These are phyloP conservation scores for Dryomyza anilis DNA, from an alignment of 2,888 invertebrate genomes.

Conservation along the genomic window DNA sequence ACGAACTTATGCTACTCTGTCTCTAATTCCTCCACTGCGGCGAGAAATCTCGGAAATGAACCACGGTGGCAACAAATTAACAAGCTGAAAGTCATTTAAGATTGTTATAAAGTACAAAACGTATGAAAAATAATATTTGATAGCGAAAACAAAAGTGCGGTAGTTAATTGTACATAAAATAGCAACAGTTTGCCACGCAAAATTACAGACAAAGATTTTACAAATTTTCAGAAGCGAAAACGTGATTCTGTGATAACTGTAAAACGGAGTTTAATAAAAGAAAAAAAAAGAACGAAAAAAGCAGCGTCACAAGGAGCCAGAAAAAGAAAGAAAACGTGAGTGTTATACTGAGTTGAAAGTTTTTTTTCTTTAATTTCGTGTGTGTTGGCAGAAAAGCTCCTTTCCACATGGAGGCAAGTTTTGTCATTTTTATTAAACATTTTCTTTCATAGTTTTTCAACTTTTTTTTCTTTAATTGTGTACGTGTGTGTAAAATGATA, in stretches of 20 bases:
- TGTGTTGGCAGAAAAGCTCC: too few species aligned
- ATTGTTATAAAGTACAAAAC: not conserved
- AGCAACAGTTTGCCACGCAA: not conserved
- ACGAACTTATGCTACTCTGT: too few species aligned
- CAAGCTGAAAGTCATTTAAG: not conserved
- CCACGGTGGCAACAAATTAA: constrained; percentile 18
- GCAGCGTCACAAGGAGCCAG: not conserved
- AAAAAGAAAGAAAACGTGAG: constrained; percentile 17
- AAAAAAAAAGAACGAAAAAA: not conserved
- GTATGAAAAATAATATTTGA: not conserved
- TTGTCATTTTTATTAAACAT: not conserved
- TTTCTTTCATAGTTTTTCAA: not conserved
- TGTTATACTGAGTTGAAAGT: constrained; percentile 3
- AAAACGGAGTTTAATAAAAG: constrained; percentile 19
- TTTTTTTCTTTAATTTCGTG: too few species aligned
- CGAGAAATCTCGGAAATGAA: constrained; percentile 17
- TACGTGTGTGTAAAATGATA: not conserved
- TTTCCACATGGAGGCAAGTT: not conserved
- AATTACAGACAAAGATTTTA: too few species aligned
- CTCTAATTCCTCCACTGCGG: constrained; percentile 9
- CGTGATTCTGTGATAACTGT: constrained; percentile 6
- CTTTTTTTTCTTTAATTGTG: not conserved
- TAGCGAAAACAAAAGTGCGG: not conserved
- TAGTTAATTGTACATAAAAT: not conserved
- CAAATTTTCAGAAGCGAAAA: not conserved